phyloP scores from a whole-genome alignment of 35 echinoderm and acorn worm species.

The Anneissia japonica region DNA sequence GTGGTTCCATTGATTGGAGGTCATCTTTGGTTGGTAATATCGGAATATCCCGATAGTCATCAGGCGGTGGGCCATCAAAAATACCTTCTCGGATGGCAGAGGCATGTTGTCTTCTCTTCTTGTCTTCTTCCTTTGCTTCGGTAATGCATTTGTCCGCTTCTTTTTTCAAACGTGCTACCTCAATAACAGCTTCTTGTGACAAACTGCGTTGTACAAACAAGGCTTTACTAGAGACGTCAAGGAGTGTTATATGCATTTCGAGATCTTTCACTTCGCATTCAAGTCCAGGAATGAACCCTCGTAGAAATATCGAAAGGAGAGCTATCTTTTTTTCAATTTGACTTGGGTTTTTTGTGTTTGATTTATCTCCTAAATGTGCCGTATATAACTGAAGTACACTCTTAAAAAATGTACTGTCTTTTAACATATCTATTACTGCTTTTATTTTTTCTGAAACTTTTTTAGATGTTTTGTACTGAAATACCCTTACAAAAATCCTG shows the following conservation, averaged over 20 bases:
- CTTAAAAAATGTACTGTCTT: neutral
- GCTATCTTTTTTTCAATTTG: neutral
- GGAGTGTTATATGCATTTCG: neutral
- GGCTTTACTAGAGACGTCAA: neutral
- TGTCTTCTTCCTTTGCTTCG: neutral
- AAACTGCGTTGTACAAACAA: neutral
- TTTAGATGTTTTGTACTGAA: neutral
- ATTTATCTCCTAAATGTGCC: neutral
- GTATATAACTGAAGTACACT: neutral
- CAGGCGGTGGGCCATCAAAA: slow-evolving; percentile 35
- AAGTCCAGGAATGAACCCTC: neutral
- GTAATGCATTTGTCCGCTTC: neutral
- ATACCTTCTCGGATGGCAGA: neutral
- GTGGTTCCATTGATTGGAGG: neutral
- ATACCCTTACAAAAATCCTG: neutral
- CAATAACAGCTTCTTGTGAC: neutral
- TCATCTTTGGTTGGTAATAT: slow-evolving; percentile 38
- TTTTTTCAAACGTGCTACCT: neutral
- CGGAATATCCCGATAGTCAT: slow-evolving; percentile 58
- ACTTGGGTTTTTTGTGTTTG: neutral
- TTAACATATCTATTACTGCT: neutral
- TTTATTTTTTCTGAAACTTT: neutral
- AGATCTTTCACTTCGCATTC: neutral
- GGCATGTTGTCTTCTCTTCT: neutral
- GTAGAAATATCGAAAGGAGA: neutral